A percentile compares a stretch with the other conserved stretches of the same genome.
Evolutionary conservation across 1,140 invertebrate species (phyloP).

Genomic region (Cepaea nemoralis): DNA sequence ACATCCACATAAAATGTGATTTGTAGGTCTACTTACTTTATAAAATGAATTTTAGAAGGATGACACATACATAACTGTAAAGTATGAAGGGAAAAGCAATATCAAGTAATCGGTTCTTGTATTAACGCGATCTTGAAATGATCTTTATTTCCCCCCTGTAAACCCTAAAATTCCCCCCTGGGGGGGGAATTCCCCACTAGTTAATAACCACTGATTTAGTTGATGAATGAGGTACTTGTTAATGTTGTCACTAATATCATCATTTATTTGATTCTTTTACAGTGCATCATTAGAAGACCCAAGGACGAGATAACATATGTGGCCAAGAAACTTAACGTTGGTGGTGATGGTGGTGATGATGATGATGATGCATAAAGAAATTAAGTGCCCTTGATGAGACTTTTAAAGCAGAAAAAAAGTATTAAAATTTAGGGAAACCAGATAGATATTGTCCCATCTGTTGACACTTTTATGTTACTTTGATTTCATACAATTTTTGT

Average conservation of each 20-base stretch:
- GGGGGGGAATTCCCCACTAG: too few species aligned
- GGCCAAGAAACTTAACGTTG: not conserved
- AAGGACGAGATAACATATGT: not conserved
- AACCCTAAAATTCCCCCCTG: too few species aligned
- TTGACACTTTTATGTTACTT: too few species aligned
- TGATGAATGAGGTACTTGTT: not conserved
- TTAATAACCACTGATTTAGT: not conserved
- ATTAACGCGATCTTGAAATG: too few species aligned
- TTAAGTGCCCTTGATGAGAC: not conserved
- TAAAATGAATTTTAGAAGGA: too few species aligned
- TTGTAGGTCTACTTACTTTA: too few species aligned
- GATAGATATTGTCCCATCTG: not conserved
- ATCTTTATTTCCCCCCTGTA: too few species aligned
- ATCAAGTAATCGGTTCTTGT: not conserved
- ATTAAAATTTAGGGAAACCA: not conserved
- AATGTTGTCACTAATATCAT: not conserved
- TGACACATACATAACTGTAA: too few species aligned
- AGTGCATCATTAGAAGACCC: conserved; percentile 17
- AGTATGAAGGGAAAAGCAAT: not conserved
- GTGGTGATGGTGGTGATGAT: not conserved
- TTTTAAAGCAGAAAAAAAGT: not conserved
- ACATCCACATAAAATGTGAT: too few species aligned
- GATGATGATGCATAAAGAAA: not conserved
- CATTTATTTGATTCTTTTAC: not conserved
- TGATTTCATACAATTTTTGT: too few species aligned